Conservation (phyloP, 1,140 invertebrate species). For the Acromyrmex heyeri region DNA sequence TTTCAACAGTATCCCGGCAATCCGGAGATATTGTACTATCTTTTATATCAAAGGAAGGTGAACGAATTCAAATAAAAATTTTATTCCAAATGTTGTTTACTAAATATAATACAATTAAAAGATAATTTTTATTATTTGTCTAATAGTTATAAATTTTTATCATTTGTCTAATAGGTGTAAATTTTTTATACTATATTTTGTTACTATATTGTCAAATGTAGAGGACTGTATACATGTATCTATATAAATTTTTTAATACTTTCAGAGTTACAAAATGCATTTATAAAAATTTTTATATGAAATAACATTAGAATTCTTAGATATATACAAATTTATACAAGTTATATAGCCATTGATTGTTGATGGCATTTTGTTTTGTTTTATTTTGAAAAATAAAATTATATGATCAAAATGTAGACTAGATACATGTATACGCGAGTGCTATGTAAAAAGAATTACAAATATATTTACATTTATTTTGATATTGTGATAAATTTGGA, state of each 20-base stretch:
- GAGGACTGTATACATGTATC: background rate
- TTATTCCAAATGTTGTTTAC: background rate
- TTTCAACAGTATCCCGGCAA: background rate
- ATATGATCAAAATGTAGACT: background rate
- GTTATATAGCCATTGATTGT: background rate
- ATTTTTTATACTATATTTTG: background rate
- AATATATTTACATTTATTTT: background rate
- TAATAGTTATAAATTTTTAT: no score
- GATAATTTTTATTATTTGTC: background rate
- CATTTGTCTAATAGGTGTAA: background rate
- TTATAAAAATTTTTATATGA: background rate
- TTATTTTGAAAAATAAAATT: conserved; percentile 1
- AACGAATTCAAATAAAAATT: background rate
- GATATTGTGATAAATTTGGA: background rate
- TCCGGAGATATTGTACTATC: background rate
- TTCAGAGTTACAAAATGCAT: background rate
- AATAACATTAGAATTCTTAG: background rate
- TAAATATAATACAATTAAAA: background rate
- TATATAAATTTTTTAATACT: no score
- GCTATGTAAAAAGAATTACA: background rate
- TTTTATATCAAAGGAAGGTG: background rate
- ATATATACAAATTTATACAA: background rate
- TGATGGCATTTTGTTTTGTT: no score
- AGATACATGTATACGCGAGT: no score
- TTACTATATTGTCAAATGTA: background rate